Conservation (phyloP, 2,888 invertebrate genomes). For the Willowsia nigromaculata region DNA sequence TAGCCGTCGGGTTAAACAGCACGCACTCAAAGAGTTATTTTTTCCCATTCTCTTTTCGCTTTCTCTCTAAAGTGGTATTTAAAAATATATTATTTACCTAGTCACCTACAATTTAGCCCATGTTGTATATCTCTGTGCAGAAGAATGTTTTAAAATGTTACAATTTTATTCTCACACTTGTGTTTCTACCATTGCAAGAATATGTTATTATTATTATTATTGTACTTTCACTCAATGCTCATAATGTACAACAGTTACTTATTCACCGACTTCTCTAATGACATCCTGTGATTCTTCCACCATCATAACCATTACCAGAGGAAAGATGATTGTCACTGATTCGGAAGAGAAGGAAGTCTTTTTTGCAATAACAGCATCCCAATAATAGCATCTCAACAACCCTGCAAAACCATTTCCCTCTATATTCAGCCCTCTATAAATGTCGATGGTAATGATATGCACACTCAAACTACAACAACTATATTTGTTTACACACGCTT, state of each 20-base stretch:
- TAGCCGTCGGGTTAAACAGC: slow-evolving; percentile 78
- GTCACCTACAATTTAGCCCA: slow-evolving; percentile 66
- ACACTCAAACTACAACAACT: neutral
- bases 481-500: neutral
- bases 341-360: neutral
- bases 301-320: neutral
- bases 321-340: slow-evolving; percentile 37
- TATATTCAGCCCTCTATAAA: too few species aligned
- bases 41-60: slow-evolving; percentile 43
- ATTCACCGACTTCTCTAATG: slow-evolving; percentile 50
- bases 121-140: too few species aligned
- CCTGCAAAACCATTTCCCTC: neutral
- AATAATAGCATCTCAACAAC: neutral
- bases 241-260: too few species aligned
- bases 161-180: too few species aligned
- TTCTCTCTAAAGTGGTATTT: slow-evolving; percentile 75
- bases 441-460: neutral
- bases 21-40: slow-evolving; percentile 76
- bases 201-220: too few species aligned
- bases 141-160: too few species aligned
- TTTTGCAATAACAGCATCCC: neutral
- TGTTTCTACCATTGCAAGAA: too few species aligned
- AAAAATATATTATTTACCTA: slow-evolving; percentile 66
- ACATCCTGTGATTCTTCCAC: neutral
- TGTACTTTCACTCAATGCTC: too few species aligned